These are phyloP conservation scores for Sarotherodon lohbergeri DNA, from an alignment of 2,113 vertebrate genomes.

Conservation along the genomic window DNA sequence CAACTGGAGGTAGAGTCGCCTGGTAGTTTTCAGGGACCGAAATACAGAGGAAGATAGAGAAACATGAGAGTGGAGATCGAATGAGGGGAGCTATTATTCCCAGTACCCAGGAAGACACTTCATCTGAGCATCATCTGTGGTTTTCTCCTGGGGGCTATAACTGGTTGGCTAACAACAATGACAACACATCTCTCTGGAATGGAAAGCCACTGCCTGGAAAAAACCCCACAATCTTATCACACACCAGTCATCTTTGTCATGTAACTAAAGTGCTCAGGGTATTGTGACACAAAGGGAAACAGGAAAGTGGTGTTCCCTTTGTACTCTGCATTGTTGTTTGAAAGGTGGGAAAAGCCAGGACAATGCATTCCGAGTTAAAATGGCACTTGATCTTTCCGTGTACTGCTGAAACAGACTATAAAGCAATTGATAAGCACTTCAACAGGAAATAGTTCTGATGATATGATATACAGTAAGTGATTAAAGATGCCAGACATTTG, in stretches of 20 bases:
- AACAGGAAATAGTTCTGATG: background rate
- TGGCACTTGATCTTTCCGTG: background rate
- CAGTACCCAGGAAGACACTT: constrained; percentile 49
- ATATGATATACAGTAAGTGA: background rate
- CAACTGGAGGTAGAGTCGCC: constrained; percentile 9
- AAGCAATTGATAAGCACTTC: background rate
- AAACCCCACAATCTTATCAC: background rate
- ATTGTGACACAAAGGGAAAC: background rate
- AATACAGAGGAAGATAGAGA: constrained; percentile 11
- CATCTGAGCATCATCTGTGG: constrained; percentile 37
- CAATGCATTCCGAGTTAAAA: background rate
- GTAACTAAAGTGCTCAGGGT: background rate
- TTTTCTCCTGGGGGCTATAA: constrained; percentile 53
- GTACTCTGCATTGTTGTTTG: background rate
- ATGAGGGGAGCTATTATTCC: constrained; percentile 33
- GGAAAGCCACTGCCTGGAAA: constrained; percentile 5
- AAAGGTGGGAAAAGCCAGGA: background rate
- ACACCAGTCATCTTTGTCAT: constrained; percentile 19
- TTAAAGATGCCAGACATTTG: background rate
- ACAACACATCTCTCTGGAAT: constrained; percentile 41
- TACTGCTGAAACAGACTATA: background rate
- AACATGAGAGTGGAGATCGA: constrained; percentile 5
- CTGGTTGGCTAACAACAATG: constrained; percentile 51
- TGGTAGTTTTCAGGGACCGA: constrained; percentile 7
- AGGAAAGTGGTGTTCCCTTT: background rate